phyloP scores from a whole-genome alignment of 2,113 vertebrate species.

The Orientallactaga bullata region DNA sequence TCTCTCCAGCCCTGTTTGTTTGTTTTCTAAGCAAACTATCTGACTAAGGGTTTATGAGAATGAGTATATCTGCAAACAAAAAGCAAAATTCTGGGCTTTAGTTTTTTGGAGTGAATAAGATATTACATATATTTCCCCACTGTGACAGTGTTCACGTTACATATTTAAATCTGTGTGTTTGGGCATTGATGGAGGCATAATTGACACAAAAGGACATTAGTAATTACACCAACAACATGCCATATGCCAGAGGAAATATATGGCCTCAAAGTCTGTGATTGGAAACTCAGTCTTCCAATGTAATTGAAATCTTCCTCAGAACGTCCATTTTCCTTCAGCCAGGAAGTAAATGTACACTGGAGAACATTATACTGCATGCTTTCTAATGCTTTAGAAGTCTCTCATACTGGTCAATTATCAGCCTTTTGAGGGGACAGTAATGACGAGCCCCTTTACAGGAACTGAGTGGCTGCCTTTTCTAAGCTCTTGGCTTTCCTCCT shows the following conservation, averaged over 20 bases:
- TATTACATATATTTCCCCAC: background rate
- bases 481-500: conserved; percentile 25
- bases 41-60: conserved; percentile 35
- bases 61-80: background rate
- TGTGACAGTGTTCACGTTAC: background rate
- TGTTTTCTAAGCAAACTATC: conserved; percentile 22
- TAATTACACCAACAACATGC: background rate
- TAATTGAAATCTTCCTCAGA: conserved; percentile 20
- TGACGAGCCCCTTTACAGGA: background rate
- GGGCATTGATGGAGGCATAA: conserved; percentile 15
- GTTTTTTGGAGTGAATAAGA: conserved; percentile 1
- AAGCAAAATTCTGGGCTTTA: background rate
- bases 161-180: background rate
- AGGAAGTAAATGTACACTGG: background rate
- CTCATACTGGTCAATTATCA: background rate
- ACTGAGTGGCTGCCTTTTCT: background rate
- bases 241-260: background rate
- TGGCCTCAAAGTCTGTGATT: background rate
- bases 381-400: background rate
- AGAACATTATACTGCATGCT: background rate
- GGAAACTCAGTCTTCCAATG: background rate
- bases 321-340: background rate
- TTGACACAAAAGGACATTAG: background rate
- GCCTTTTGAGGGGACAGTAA: background rate
- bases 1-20: no score